Evolutionary conservation across 2,113 vertebrate species (phyloP), one percentile per base, ranked within the genome.

Genomic region (Sigmodon hispidus): DNA sequence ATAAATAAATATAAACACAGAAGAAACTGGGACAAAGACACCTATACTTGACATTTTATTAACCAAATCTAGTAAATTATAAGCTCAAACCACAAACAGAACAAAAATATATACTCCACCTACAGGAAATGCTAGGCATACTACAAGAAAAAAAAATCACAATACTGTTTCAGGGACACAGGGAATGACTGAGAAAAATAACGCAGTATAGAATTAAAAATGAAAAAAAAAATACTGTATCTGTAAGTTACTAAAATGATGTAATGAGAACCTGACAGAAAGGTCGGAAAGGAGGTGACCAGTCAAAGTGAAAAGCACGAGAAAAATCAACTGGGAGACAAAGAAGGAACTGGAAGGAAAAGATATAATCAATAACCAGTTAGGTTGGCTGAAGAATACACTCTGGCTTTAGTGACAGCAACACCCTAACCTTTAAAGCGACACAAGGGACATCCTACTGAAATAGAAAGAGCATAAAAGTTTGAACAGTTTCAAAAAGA

Each of bases 321-420:
- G n/a, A 31, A 6, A 81, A 40, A 36, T 70, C 73, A 91, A 26
- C 29, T 57, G 34, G 26, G 80, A 89, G 15, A 11, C 57, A 93
- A 85, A 75, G 11, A 91, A 76, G 21, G 57, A 59, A 91, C 70
- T 91, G 91, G 43, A 93, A 59, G 77, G 34, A 88, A 69, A 3
- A 77, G 21, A 48, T 16, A 88, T 31, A 43, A 40, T 57, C 50
- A 69, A n/a, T 57, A 34, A 9, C 24, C 17, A 79, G 15, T 65
- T 92, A 87, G 93, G n/a, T 7, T 5, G 19, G 57, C 87, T 45
- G 85, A 29, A 89, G 45, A 94, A 94, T 57, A 3, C 50, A n/a
- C 21, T 12, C 7, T 83, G 17, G 3, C 26, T 72, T 93, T 83
- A 95, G 36, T 63, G 65, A 34, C 11, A 84, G 48, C n/a, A 90